Base-by-base conservation (phyloP, 2,888 invertebrate species). In the Caenorhabditis sp. region DNA sequence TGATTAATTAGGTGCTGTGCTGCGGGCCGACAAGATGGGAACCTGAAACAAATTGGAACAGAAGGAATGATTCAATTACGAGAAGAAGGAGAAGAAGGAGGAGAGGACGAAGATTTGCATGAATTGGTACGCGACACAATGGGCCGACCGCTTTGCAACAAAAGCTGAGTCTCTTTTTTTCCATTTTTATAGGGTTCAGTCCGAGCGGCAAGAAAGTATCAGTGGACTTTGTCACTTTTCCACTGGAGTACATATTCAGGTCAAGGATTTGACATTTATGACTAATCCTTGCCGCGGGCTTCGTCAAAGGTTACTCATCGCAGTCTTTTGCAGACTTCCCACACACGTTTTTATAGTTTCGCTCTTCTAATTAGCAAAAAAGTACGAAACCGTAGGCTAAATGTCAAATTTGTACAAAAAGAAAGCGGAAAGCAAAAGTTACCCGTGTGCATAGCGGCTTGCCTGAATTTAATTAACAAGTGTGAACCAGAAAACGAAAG, bases 41-140 rank as follows among this genome's bases (percentile, higher is more conserved):
- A 70, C 59, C 59, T 70, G 59, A 59, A 70, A 70, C 70, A 70
- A 59, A 59, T 70, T 59, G 70, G 70, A 59, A 59, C 59, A 61
- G 59, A 53, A 45, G 52, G 59, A 70, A 53, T 70, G 70, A 70
- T 70, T 70, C 70, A 70, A 70, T 70, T 59, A 59, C 70, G 52
- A 70, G 50, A 58, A 68, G n/a, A 35, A 68, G 43, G 50, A 20
- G 39, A 13, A 52, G 22, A 26, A 37, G 39, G 2, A 43, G 4
- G 22, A 43, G 27, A 52, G 22, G 27, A 35, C 52, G 48, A 35
- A 68, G 70, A 59, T 70, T 70, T 70, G 53, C 53, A 59, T 53
- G 59, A 26, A 22, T 37, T 45, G 32, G 41, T 22, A 11, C 30
- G 27, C 13, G 30, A 50, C 50, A 30, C 46, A 48, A 32, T 45